A percentile compares a stretch with the other conserved stretches of the same genome.
phyloP scores from a whole-genome alignment of 2,797 vertebrate species.

The Arrhamphus sclerolepis region DNA sequence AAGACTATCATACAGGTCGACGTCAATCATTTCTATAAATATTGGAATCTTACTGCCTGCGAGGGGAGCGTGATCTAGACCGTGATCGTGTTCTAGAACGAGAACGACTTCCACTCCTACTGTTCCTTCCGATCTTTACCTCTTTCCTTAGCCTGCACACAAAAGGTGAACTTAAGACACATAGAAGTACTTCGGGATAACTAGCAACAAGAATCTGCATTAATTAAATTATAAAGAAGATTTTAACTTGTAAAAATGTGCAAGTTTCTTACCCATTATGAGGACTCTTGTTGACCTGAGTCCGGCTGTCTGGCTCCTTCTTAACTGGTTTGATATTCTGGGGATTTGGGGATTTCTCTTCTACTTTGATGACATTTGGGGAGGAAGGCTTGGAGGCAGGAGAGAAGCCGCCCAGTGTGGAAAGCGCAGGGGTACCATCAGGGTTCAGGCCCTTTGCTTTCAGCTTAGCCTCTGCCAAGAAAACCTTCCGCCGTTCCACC shows the following conservation, averaged over 20 bases:
- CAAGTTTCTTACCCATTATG: conserved; percentile 89
- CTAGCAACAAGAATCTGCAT: no score
- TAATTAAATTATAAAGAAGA: no score
- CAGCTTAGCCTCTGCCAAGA: conserved; percentile 93
- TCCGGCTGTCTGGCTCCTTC: conserved; percentile 91
- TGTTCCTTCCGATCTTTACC: conserved; percentile 91
- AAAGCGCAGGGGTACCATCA: conserved; percentile 96
- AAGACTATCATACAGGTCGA: background rate
- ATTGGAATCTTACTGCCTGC: conserved; percentile 88
- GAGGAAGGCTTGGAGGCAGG: conserved; percentile 96
- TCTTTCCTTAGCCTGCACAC: conserved; percentile 89
- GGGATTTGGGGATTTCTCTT: conserved; percentile 91
- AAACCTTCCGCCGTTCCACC: conserved; percentile 94
- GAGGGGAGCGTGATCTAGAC: conserved; percentile 90
- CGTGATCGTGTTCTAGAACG: conserved; percentile 90
- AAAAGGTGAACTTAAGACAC: background rate
- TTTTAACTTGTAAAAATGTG: background rate
- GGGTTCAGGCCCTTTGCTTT: conserved; percentile 98
- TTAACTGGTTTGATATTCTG: conserved; percentile 87
- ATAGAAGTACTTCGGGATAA: no score
- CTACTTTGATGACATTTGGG: conserved; percentile 88
- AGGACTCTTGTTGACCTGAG: conserved; percentile 92
- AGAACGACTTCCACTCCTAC: conserved; percentile 89
- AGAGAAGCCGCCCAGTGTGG: conserved; percentile 93
- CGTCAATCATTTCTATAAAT: background rate